A percentile compares a stretch with the other conserved stretches of the same genome.
These are phyloP conservation scores for Pristionchus arcanus DNA, from an alignment of 2,888 invertebrate genomes.

Conservation along the genomic window DNA sequence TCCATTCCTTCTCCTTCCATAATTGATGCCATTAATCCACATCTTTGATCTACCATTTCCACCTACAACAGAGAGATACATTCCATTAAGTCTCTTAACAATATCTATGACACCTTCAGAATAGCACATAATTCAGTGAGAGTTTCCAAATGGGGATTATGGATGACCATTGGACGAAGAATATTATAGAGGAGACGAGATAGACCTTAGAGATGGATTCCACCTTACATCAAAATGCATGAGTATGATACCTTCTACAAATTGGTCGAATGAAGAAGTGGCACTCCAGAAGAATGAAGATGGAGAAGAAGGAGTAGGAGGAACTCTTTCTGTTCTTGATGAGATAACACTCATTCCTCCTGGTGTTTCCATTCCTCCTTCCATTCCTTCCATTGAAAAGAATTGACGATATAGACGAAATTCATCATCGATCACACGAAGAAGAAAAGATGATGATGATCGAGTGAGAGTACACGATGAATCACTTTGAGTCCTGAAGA, in stretches of 20 bases:
- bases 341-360: slow-evolving; percentile 18
- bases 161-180: slow-evolving; percentile 93
- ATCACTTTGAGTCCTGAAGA: slow-evolving; percentile 67
- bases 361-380: background rate
- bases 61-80: slow-evolving; percentile 80
- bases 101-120: slow-evolving; percentile 84
- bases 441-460: slow-evolving; percentile 91
- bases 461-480: slow-evolving; percentile 82
- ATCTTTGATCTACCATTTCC: slow-evolving; percentile 81
- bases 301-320: slow-evolving; percentile 38
- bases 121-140: slow-evolving; percentile 96
- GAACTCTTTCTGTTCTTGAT: background rate
- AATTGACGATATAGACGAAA: slow-evolving; percentile 90
- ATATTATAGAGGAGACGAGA: slow-evolving; percentile 86
- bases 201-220: background rate
- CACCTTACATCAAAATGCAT: background rate
- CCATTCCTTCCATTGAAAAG: background rate
- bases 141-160: slow-evolving; percentile 97
- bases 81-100: background rate
- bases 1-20: slow-evolving; percentile 58
- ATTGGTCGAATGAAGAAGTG: slow-evolving; percentile 50
- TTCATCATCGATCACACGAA: slow-evolving; percentile 96
- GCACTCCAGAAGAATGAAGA: slow-evolving; percentile 55
- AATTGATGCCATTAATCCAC: slow-evolving; percentile 65
- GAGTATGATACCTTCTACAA: background rate